A percentile compares a stretch with the other conserved stretches of the same genome.
Evolutionary conservation across 1,140 invertebrate species (phyloP).

Genomic region (Lasioglossum albipes): DNA sequence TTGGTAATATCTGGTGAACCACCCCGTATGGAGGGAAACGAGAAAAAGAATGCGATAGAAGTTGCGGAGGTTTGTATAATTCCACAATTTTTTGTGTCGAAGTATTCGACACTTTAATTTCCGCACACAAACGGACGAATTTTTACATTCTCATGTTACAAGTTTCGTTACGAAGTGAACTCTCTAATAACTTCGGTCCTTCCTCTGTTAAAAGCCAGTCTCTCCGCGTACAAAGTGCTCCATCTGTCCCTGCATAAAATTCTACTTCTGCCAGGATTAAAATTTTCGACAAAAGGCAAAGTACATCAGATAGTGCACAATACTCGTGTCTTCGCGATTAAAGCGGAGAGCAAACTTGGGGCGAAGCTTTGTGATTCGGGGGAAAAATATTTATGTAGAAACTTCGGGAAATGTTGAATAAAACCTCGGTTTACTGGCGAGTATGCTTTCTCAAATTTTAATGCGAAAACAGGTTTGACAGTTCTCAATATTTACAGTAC

Average conservation of each 20-base stretch:
- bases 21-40: not conserved
- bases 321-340: slow-evolving; percentile 11
- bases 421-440: too few relatives aligned
- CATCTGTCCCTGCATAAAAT: not conserved
- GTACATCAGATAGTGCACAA: too few relatives aligned
- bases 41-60: too few relatives aligned
- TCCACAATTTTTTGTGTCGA: too few relatives aligned
- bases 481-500: too few relatives aligned
- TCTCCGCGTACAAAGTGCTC: not conserved
- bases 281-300: not conserved
- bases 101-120: too few relatives aligned
- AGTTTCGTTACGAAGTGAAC: not conserved
- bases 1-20: too few relatives aligned
- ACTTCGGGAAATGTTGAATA: not conserved
- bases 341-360: slow-evolving; percentile 3
- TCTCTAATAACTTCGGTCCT: not conserved
- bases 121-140: not conserved
- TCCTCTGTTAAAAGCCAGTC: not conserved
- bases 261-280: not conserved
- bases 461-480: too few relatives aligned
- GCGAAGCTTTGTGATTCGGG: not conserved
- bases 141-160: not conserved
- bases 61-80: not conserved
- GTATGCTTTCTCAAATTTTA: too few relatives aligned
- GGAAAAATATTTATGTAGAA: not conserved